Conservation (phyloP, 2,797 vertebrate species). For the Gobio occitaniae region DNA sequence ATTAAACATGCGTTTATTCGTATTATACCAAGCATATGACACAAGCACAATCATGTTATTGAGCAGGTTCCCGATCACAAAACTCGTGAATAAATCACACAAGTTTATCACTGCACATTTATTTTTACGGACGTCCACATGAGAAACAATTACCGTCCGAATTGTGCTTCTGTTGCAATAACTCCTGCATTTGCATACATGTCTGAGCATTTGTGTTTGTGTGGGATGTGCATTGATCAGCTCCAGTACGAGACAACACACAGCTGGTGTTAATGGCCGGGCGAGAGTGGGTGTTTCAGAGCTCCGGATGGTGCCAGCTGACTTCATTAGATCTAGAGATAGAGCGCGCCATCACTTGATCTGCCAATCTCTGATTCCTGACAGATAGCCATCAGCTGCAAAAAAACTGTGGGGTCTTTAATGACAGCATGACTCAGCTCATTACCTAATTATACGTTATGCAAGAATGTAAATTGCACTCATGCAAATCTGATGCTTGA, state of each 20-base stretch:
- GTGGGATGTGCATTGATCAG: conserved; percentile 35
- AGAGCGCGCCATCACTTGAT: conserved; percentile 5
- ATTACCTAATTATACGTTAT: conserved; percentile 36
- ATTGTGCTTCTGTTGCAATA: not conserved
- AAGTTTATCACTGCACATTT: too few species aligned
- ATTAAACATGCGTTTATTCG: too few species aligned
- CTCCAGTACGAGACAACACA: conserved; percentile 13
- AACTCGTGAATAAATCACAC: too few species aligned
- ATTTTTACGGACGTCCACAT: too few species aligned
- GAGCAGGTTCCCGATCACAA: too few species aligned
- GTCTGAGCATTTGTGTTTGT: conserved; percentile 18
- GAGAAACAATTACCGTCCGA: too few species aligned
- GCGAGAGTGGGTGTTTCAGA: conserved; percentile 42
- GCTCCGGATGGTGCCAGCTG: conserved; percentile 25
- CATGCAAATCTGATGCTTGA: conserved; percentile 17
- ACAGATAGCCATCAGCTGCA: conserved; percentile 38
- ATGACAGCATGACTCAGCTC: conserved; percentile 41
- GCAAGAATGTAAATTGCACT: conserved; percentile 31
- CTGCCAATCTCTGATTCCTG: conserved; percentile 37
- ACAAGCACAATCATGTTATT: too few species aligned
- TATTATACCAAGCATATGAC: too few species aligned
- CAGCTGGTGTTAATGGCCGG: conserved; percentile 42
- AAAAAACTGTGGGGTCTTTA: conserved; percentile 4
- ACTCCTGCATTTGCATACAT: conserved; percentile 6
- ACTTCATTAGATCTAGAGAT: conserved; percentile 37